A percentile compares a stretch with the other conserved stretches of the same genome.
Conservation (phyloP, 1,140 invertebrate genomes). For the Geopemphigus sp. region DNA sequence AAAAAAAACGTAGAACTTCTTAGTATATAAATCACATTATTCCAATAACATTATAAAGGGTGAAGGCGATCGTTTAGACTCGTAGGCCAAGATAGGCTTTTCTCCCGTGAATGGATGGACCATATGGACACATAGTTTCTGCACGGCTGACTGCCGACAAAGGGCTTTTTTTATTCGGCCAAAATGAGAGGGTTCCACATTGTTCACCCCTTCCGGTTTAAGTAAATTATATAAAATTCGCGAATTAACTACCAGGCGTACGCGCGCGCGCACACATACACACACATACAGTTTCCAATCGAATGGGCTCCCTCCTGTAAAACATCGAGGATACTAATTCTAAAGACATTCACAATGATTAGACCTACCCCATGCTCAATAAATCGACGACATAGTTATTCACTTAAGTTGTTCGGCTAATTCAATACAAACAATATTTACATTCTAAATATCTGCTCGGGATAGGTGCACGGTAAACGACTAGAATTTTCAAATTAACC, state of each 20-base stretch:
- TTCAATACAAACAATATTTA: conserved; percentile 37
- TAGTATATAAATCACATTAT: conserved; percentile 28
- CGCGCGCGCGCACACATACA: too few relatives aligned
- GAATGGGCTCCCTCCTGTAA: conserved; percentile 37
- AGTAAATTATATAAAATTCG: conserved; percentile 49
- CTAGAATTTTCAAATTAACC: neutral
- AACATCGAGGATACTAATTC: conserved; percentile 48
- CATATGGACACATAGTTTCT: conserved; percentile 49
- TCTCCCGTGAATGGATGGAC: conserved; percentile 21
- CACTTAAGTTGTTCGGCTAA: conserved; percentile 5
- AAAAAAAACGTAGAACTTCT: neutral
- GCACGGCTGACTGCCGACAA: conserved; percentile 42
- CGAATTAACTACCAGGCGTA: conserved; percentile 48
- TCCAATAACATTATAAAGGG: conserved; percentile 33
- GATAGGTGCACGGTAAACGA: neutral
- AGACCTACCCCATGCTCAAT: conserved; percentile 9
- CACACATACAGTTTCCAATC: conserved; percentile 41
- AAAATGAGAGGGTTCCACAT: conserved; percentile 49
- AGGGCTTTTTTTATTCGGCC: conserved; percentile 38
- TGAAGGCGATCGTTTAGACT: conserved; percentile 30
- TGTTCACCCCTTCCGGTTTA: conserved; percentile 49
- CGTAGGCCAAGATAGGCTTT: conserved; percentile 21
- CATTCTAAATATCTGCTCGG: neutral
- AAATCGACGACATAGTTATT: conserved; percentile 25
- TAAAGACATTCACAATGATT: conserved; percentile 43